phyloP scores from a whole-genome alignment of 2,797 vertebrate genomes.

The Gouania willdenowi region DNA sequence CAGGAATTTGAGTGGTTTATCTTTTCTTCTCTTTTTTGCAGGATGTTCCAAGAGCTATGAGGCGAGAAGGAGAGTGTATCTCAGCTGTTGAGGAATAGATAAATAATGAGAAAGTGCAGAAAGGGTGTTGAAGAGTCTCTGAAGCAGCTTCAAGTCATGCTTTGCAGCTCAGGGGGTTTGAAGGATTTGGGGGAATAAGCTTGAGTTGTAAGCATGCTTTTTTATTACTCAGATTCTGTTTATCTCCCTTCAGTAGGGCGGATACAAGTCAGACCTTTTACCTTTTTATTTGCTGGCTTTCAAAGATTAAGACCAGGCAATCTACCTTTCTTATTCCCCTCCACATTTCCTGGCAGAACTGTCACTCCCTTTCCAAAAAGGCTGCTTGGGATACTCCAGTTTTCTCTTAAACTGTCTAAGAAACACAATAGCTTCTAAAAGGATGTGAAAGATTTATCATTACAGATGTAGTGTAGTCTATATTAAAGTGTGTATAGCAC shows the following conservation, averaged over 20 bases:
- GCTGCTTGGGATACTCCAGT: background rate
- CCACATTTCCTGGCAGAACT: background rate
- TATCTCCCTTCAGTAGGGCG: conserved; percentile 2
- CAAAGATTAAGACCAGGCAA: background rate
- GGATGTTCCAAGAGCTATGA: background rate
- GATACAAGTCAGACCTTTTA: conserved; percentile 5
- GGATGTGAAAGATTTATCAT: background rate
- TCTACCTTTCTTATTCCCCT: background rate
- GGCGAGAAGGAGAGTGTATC: conserved; percentile 2
- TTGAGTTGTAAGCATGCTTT: conserved; percentile 4
- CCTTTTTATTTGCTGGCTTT: conserved; percentile 9
- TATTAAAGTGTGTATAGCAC: too few species aligned
- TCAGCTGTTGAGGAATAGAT: conserved; percentile 17
- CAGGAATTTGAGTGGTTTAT: conserved; percentile 33
- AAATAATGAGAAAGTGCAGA: conserved; percentile 3
- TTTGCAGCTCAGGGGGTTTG: conserved; percentile 5
- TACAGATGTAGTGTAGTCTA: background rate
- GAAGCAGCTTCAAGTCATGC: background rate
- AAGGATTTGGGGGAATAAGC: background rate
- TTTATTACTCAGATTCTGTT: conserved; percentile 1
- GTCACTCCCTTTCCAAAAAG: conserved; percentile 1
- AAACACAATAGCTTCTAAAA: background rate
- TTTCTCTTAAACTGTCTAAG: background rate
- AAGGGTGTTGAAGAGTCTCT: conserved; percentile 10
- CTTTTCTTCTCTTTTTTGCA: background rate